phyloP scores from a whole-genome alignment of 2,113 vertebrate species.

The Rhabdomys dilectus region DNA sequence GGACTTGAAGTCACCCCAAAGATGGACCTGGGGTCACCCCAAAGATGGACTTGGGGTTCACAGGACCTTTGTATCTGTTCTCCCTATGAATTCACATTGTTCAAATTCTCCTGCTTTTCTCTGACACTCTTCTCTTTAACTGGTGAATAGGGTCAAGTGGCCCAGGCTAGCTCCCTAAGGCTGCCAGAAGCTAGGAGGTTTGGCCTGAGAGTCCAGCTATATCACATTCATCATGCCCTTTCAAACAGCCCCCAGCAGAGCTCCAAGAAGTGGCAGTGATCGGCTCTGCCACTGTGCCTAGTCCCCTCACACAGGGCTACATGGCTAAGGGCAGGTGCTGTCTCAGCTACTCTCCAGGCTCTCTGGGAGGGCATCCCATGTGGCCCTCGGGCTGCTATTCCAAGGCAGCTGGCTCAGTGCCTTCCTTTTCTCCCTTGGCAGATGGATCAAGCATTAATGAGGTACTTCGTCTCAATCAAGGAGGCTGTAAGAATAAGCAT shows the following conservation, averaged over 20 bases:
- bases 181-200: too few species aligned
- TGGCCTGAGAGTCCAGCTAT: background rate
- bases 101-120: background rate
- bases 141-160: background rate
- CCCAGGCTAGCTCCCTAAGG: background rate
- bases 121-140: background rate
- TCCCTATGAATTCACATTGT: background rate
- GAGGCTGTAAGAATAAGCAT: slow-evolving; percentile 65
- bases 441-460: slow-evolving; percentile 80
- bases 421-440: slow-evolving; percentile 66
- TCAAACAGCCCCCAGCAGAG: background rate
- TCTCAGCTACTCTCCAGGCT: background rate
- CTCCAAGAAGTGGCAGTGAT: background rate
- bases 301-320: background rate
- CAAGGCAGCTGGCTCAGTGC: slow-evolving; percentile 2
- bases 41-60: background rate
- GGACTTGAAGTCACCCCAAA: too few species aligned
- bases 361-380: background rate
- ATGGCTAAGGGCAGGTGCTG: background rate
- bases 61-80: background rate
- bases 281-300: background rate
- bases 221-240: background rate
- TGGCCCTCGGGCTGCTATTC: background rate
- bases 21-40: too few species aligned
- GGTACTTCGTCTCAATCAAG: slow-evolving; percentile 67